A percentile compares a stretch with the other conserved stretches of the same genome.
Evolutionary conservation across 2,888 invertebrate genomes (phyloP).

Genomic region (Agrenia bidenticulata): DNA sequence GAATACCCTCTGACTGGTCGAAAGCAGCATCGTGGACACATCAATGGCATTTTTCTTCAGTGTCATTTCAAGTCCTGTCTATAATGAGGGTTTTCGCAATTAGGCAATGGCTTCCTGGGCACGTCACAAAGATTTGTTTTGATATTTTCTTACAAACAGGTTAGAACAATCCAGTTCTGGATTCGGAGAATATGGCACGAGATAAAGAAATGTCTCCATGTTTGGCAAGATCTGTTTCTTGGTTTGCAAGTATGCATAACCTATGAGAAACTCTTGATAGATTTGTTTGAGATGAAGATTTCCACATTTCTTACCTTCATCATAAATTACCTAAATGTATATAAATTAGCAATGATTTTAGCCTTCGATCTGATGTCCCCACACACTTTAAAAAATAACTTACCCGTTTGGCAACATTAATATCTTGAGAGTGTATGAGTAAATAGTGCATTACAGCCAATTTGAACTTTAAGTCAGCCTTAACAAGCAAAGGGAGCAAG

Average conservation of each 20-base stretch:
- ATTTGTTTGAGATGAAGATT: constrained; percentile 67
- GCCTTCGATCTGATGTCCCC: too few species aligned
- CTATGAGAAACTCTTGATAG: constrained; percentile 79
- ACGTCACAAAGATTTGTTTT: too few species aligned
- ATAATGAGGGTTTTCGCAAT: not conserved
- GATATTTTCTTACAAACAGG: too few species aligned
- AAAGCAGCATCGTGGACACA: constrained; percentile 71
- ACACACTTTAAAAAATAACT: constrained; percentile 46
- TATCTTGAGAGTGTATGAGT: constrained; percentile 73
- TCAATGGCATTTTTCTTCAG: constrained; percentile 34
- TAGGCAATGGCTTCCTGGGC: too few species aligned
- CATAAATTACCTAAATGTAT: constrained; percentile 46
- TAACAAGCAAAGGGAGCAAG: constrained; percentile 35
- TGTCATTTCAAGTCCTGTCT: constrained; percentile 30
- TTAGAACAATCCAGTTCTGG: constrained; percentile 1
- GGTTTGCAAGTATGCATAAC: constrained; percentile 70
- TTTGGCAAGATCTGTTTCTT: constrained; percentile 59
- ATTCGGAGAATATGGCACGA: constrained; percentile 46
- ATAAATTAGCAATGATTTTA: not conserved
- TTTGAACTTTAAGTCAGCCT: constrained; percentile 42
- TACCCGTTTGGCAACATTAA: constrained; percentile 73
- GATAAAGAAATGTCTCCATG: constrained; percentile 45
- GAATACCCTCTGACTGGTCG: constrained; percentile 79
- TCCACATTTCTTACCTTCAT: constrained; percentile 38
- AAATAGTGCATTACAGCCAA: constrained; percentile 80